These are phyloP conservation scores for Chamaedrilus cognettii DNA, from an alignment of 2,888 invertebrate species.

Conservation along the genomic window DNA sequence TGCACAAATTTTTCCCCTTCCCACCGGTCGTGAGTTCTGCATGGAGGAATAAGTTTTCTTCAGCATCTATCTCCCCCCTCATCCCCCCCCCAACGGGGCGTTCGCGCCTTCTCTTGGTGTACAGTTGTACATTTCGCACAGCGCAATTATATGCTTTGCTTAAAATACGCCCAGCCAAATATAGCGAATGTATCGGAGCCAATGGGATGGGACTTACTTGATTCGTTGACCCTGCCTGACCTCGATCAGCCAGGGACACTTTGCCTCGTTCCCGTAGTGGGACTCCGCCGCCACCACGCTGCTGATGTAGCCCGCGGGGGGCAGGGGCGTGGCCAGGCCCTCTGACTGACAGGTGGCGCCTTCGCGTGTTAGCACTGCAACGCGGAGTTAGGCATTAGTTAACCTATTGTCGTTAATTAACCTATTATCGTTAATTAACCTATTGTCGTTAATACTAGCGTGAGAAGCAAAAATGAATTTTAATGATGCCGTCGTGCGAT, in stretches of 20 bases:
- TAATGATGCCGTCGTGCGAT: too few species aligned
- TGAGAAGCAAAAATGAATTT: too few species aligned
- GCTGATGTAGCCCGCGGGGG: slow-evolving; percentile 9
- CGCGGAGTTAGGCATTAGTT: background rate
- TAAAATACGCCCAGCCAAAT: too few species aligned
- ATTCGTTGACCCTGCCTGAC: slow-evolving; percentile 6
- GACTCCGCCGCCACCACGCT: slow-evolving; percentile 14
- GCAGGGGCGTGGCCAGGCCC: background rate
- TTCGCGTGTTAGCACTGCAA: slow-evolving; percentile 11
- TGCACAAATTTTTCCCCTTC: too few species aligned
- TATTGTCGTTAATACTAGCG: background rate
- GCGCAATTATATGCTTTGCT: too few species aligned
- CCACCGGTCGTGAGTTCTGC: too few species aligned
- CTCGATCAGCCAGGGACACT: slow-evolving; percentile 12
- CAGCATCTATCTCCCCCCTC: too few species aligned
- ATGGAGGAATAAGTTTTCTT: too few species aligned
- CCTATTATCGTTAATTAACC: background rate
- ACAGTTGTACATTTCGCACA: too few species aligned
- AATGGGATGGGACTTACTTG: slow-evolving; percentile 2
- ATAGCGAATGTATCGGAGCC: too few species aligned
- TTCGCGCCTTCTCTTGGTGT: too few species aligned
- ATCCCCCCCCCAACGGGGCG: too few species aligned
- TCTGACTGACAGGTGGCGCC: slow-evolving; percentile 11
- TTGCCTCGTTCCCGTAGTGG: slow-evolving; percentile 10
- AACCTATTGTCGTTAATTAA: background rate